Percentiles rank a stretch among this genome's conserved stretches.
Evolutionary conservation across 2,888 invertebrate genomes (phyloP).

Genomic region (Mesochorus sp.): DNA sequence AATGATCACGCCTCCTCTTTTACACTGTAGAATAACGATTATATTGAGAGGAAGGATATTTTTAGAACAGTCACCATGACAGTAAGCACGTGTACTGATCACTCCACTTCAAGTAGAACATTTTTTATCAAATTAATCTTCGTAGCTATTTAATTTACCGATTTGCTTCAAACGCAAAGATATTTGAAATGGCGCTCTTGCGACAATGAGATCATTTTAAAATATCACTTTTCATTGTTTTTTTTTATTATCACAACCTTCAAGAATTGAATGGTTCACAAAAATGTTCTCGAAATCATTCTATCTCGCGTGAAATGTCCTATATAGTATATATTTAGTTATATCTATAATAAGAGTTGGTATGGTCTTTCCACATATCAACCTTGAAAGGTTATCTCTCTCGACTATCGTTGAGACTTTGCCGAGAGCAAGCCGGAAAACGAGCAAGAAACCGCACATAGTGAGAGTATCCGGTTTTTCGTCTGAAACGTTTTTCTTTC

Average conservation of each 20-base stretch:
- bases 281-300: background rate
- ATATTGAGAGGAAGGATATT: background rate
- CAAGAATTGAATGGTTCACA: background rate
- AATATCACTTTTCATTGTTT: no score
- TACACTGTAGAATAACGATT: background rate
- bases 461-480: slow-evolving; percentile 52
- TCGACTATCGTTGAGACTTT: slow-evolving; percentile 18
- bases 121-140: background rate
- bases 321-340: background rate
- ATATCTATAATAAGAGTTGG: slow-evolving; percentile 25
- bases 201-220: background rate
- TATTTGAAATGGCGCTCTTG: no score
- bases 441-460: slow-evolving; percentile 18
- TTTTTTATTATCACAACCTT: no score
- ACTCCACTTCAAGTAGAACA: background rate
- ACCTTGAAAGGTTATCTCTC: slow-evolving; percentile 37
- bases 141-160: no score
- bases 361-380: slow-evolving; percentile 64
- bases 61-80: background rate
- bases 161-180: no score
- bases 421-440: slow-evolving; percentile 10
- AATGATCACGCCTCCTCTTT: slow-evolving; percentile 8
- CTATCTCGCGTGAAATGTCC: background rate
- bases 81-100: background rate
- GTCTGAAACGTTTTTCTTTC: slow-evolving; percentile 36